Evolutionary conservation across 2,113 vertebrate species (phyloP).

Genomic region (Alexandromys fortis): DNA sequence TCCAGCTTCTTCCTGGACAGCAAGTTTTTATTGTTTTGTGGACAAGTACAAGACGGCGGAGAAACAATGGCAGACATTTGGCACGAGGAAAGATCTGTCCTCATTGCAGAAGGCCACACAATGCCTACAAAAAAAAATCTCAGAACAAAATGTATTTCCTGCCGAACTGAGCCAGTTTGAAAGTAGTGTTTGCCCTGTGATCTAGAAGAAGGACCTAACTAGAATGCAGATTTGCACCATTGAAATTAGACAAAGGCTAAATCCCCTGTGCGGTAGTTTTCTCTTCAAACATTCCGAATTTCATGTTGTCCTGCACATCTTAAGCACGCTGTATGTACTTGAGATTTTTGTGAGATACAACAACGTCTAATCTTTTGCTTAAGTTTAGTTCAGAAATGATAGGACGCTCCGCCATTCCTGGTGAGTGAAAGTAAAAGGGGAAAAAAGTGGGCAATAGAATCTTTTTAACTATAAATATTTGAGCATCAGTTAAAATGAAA

Average conservation of each 20-base stretch:
- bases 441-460: background rate
- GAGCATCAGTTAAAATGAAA: conserved; percentile 2
- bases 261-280: conserved; percentile 5
- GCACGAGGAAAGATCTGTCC: conserved; percentile 57
- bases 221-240: background rate
- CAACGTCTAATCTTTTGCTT: background rate
- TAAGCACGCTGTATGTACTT: background rate
- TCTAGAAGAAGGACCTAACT: conserved; percentile 51
- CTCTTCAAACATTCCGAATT: background rate
- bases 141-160: conserved; percentile 75
- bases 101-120: conserved; percentile 48
- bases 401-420: background rate
- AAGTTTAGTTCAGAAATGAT: conserved; percentile 33
- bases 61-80: conserved; percentile 60
- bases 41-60: background rate
- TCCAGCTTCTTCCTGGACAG: background rate
- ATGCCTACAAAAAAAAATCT: conserved; percentile 36
- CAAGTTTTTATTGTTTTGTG: conserved; percentile 25
- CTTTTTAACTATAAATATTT: conserved; percentile 38
- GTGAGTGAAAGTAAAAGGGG: background rate
- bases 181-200: conserved; percentile 64
- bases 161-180: conserved; percentile 56
- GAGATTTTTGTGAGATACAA: conserved; percentile 13
- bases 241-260: conserved; percentile 16
- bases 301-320: background rate